Base-by-base conservation (phyloP, 2,113 vertebrate species). In the Pelecanus crispus region DNA sequence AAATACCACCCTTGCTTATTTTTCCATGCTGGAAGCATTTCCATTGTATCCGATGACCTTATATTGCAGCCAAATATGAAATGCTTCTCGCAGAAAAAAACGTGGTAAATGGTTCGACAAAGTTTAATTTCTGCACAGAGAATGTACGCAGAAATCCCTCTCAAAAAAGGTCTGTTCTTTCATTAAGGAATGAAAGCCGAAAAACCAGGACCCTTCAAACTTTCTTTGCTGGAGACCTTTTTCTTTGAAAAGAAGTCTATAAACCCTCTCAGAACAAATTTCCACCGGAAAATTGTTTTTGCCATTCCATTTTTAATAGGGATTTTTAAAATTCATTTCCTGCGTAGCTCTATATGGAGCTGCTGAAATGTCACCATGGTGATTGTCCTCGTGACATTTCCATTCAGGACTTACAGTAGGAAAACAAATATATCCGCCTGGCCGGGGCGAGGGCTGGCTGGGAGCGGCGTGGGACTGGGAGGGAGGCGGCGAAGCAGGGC, bases 301-400 rank as follows among this genome's bases (percentile, higher is more conserved):
- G 81, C 93, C 86, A 49, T 96, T 95, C 93, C 89, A 70, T 95
- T 94, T 95, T 95, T 89, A 95, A 94, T 92, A 71, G 94, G 94
- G 77, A 91, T 84, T 96, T 96, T 95, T 96, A 67, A 74, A 91
- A 94, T 86, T 95, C 96, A 95, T 96, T 95, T 95, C 91, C 94
- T 92, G 75, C 50, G 3, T 74, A 47, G 91, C 88, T 97, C 86
- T 91, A 0, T 25, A 28, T 7, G 72, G 95, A 73, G 80, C 95
- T 49, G 95, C 92, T 38, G 91, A 96, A 95, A 93, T 94, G 95
- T 97, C 96, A 94, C 96, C 95, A 96, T 96, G 96, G 97, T 92
- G 96, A 97, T 95, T 81, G 96, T 96, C 95, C 96, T 79, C 53
- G 49, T 96, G 95, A 89, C 97, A 95, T 94, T 94, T 95, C 91